phyloP scores from a whole-genome alignment of 53 echinoderm and acorn worm genomes.

The Mesocentrotus franciscanus region DNA sequence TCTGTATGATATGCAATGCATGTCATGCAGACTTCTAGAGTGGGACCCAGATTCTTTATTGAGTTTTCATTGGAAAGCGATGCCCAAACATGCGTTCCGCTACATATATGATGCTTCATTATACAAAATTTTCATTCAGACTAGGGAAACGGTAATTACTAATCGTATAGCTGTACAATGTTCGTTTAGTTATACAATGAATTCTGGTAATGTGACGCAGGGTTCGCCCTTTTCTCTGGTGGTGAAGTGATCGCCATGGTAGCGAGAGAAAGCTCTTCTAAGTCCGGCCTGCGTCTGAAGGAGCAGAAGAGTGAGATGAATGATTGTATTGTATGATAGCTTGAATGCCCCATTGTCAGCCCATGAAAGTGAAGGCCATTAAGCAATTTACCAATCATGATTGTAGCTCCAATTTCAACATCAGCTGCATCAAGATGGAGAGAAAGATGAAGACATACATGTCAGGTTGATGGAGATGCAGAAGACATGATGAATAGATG shows the following conservation, averaged over 20 bases:
- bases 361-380: constrained; percentile 56
- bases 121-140: too few relatives aligned
- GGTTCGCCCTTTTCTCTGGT: neutral
- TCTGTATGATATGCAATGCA: too few relatives aligned
- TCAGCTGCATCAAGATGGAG: neutral
- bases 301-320: constrained; percentile 1
- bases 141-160: too few relatives aligned
- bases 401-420: neutral
- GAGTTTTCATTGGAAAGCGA: too few relatives aligned
- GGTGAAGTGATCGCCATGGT: constrained; percentile 46
- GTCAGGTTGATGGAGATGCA: neutral
- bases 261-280: constrained; percentile 29
- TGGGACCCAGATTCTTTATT: too few relatives aligned
- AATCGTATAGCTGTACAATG: too few relatives aligned
- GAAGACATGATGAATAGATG: neutral
- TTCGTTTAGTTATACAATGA: too few relatives aligned
- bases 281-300: neutral
- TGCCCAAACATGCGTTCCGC: too few relatives aligned
- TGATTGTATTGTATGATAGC: constrained; percentile 28
- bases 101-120: too few relatives aligned
- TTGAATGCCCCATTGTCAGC: constrained; percentile 43
- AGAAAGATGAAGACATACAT: neutral
- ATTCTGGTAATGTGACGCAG: neutral
- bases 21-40: too few relatives aligned
- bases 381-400: constrained; percentile 45